Evolutionary conservation across 1,140 invertebrate genomes (phyloP), one percentile per base, ranked within the genome.

Genomic region (Rhagoletis pomonella): DNA sequence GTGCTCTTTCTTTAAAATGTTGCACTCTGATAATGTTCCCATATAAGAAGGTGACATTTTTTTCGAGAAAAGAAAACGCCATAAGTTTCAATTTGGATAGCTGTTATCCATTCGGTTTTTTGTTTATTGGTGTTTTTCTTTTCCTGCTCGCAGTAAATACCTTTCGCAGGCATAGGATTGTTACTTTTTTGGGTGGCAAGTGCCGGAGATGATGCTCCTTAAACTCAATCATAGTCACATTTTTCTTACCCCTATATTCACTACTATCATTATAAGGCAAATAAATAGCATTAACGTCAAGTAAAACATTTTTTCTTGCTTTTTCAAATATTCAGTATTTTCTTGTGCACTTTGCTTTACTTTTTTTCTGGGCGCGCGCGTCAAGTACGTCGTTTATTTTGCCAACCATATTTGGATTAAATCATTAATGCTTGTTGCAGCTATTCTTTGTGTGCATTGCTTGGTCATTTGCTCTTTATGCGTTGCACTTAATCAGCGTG

Each of bases 331-430:
- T 88, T 81, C 85, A 77, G 50, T 17, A 86, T 85, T 87, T 85
- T 88, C 90, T 89, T 91, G 90, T 90, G 50, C 64, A 67, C 12
- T 67, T 62, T 42, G 42, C 42, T 10, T 6, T 17, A 12, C 19
- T 19, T 5, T 65, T 7, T 29, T 12, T 7, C 29, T 29, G 29
- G 29, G 29, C 64, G 10, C 29, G 88, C 88, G 89, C 89, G 88
- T 89, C 91, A 91, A 91, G 89, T 91, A 90, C 90, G 90, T 90
- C 91, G 90, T 91, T 89, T 91, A 62, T 86, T 91, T 90, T 90
- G 90, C 90, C 29, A 90, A 89, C 90, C 90, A 91, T 91, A 91
- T 91, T 91, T 91, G 90, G 91, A 91, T 91, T 91, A 91, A 91
- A 91, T 91, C 90, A 91, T 91, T 91, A 91, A 90, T 90, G 90